Conservation (phyloP, 2,888 invertebrate species). For the Protonemura montana region DNA sequence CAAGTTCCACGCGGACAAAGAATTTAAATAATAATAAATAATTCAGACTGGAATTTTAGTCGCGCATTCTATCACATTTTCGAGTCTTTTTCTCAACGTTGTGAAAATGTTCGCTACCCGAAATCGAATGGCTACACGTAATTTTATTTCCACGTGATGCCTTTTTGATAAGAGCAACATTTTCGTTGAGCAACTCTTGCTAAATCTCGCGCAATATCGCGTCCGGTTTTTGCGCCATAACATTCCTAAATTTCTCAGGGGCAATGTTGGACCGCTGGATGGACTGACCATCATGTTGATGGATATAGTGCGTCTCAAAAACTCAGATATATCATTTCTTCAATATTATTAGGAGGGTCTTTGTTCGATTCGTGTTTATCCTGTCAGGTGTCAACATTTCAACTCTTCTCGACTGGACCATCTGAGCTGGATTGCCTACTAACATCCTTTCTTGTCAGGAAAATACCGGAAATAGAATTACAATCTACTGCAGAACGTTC, state of each 20-base stretch:
- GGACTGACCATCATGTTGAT: too few relatives aligned
- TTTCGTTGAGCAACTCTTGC: not conserved
- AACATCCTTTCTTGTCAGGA: too few relatives aligned
- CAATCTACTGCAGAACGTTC: too few relatives aligned
- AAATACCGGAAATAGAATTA: too few relatives aligned
- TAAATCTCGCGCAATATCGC: not conserved
- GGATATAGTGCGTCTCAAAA: too few relatives aligned
- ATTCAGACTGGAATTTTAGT: not conserved
- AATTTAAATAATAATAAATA: constrained; percentile 7
- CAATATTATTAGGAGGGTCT: too few relatives aligned
- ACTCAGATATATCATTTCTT: too few relatives aligned
- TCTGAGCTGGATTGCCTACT: too few relatives aligned
- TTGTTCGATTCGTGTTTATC: too few relatives aligned
- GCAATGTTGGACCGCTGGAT: not conserved
- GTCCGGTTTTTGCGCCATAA: not conserved
- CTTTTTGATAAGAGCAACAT: not conserved
- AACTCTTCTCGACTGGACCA: too few relatives aligned
- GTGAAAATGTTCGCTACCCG: not conserved
- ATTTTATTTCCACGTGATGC: not conserved
- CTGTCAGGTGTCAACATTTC: too few relatives aligned
- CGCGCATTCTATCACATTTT: not conserved
- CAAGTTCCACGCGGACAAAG: not conserved
- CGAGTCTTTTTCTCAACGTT: not conserved
- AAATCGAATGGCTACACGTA: not conserved
- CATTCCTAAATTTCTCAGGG: not conserved